Percentiles rank a stretch among this genome's conserved stretches.
Conservation (phyloP, 2,888 invertebrate species). For the Caenorhabditis sulstoni region DNA sequence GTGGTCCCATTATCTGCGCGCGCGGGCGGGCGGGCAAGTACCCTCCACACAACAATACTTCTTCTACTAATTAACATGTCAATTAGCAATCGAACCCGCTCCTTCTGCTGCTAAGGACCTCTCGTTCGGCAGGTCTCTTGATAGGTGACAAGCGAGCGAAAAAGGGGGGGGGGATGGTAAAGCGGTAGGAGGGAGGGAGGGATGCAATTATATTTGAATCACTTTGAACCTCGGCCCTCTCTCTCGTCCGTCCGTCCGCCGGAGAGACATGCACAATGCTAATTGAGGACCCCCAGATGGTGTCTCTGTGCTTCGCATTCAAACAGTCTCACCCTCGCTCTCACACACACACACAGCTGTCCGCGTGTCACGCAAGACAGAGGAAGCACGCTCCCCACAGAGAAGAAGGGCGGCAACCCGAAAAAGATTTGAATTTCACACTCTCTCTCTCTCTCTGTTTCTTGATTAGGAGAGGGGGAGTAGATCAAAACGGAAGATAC, state of each 20-base stretch:
- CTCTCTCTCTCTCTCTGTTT: not conserved
- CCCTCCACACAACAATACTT: no score
- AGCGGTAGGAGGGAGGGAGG: not conserved
- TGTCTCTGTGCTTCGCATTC: conserved; percentile 19
- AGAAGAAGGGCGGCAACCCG: not conserved
- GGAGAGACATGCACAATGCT: conserved; percentile 50
- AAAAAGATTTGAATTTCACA: conserved; percentile 8
- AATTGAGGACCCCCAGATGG: conserved; percentile 47
- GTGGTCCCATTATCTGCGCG: no score
- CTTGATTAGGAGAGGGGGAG: not conserved
- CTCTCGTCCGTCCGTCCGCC: not conserved
- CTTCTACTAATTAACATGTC: conserved; percentile 34
- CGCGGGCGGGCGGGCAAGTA: no score
- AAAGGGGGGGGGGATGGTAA: no score
- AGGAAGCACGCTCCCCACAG: no score
- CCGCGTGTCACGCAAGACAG: conserved; percentile 5
- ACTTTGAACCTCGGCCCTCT: no score
- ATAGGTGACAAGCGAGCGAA: no score
- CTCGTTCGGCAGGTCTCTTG: no score
- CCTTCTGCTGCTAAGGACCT: no score
- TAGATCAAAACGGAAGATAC: no score
- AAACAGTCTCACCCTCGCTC: conserved; percentile 25
- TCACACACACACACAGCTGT: conserved; percentile 8
- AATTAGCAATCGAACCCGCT: conserved; percentile 25
- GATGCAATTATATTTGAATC: conserved; percentile 55